Evolutionary conservation across 2,113 vertebrate species (phyloP).

Genomic region (Macaca fascicularis): DNA sequence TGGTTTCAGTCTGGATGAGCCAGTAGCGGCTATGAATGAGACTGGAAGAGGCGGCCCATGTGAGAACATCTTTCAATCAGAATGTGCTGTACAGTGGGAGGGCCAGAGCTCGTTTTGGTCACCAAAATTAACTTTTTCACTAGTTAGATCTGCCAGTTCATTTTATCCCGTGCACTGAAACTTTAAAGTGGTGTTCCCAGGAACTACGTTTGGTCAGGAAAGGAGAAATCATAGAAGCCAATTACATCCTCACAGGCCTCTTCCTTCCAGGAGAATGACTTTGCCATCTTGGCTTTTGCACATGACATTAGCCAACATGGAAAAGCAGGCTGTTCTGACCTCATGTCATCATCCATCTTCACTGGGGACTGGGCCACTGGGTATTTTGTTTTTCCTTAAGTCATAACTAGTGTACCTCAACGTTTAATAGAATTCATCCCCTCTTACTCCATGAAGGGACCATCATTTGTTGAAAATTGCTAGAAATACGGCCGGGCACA

Average conservation of each 20-base stretch:
- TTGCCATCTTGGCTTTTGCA: neutral
- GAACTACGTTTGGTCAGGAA: neutral
- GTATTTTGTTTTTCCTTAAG: too few species aligned
- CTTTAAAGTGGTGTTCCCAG: neutral
- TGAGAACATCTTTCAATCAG: neutral
- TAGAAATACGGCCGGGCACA: neutral
- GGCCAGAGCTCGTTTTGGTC: neutral
- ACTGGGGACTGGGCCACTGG: neutral
- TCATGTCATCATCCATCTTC: neutral
- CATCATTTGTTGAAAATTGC: neutral
- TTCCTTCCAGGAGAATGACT: neutral
- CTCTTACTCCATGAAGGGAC: too few species aligned
- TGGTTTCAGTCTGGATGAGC: neutral
- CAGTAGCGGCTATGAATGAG: neutral
- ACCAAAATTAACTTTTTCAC: neutral
- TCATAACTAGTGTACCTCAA: too few species aligned
- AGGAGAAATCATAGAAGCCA: neutral
- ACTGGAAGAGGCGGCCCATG: neutral
- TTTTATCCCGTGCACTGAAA: neutral
- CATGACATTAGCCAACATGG: accelerated
- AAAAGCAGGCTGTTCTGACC: neutral
- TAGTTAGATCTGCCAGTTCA: neutral
- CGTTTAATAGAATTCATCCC: neutral
- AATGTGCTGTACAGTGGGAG: neutral
- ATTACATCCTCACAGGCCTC: neutral